Base-by-base conservation (phyloP, 2,797 vertebrate genomes). In the Hydrophis major region DNA sequence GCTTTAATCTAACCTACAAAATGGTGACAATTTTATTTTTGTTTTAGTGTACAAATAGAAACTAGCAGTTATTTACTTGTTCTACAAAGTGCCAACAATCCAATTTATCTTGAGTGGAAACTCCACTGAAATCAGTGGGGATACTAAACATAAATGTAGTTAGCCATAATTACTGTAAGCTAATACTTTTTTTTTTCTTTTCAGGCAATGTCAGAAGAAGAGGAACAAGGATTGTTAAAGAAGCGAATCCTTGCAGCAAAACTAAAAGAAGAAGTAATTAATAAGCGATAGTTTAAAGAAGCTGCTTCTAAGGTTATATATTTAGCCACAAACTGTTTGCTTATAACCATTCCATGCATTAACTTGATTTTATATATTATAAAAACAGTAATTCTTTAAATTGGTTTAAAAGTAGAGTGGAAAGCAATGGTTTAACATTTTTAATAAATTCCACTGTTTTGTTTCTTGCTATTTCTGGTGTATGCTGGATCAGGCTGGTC, bases 211-310 rank as follows among this genome's bases (percentile, higher is more conserved):
- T 98, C 99, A 74, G 98, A 98, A 12, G 99, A 99, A 95, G 99
- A 99, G 97, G 98, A 97, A 95, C 99, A 99, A 96, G 98, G 97
- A 92, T 95, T 99, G 55, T 98, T 98, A 16, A 99, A 99, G 97
- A 98, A 99, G 96, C 99, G 98, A 96, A 98, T 99, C 95, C 97
- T 99, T 91, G 99, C 99, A 42, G 99, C 99, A 96, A 99, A 99
- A 96, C 98, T 99, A 86, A 99, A 99, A 97, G 99, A 99, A 96
- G 99, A 99, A 97, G 99, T 99, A 25, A 99, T 99, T 96, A 99
- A 99, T 95, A 99, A 99, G 96, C 99, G 96, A 97, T 96, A 95
- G 93, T 93, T 95, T 88, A 86, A 90, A 93, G 94, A 6, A 90
- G 87, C 74, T 92, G 42, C 5, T 1, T 89, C 89, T 96, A 95